Evolutionary conservation across 2,113 vertebrate genomes (phyloP), one percentile per base, ranked within the genome.

Genomic region (Andinoacara biseriatus): DNA sequence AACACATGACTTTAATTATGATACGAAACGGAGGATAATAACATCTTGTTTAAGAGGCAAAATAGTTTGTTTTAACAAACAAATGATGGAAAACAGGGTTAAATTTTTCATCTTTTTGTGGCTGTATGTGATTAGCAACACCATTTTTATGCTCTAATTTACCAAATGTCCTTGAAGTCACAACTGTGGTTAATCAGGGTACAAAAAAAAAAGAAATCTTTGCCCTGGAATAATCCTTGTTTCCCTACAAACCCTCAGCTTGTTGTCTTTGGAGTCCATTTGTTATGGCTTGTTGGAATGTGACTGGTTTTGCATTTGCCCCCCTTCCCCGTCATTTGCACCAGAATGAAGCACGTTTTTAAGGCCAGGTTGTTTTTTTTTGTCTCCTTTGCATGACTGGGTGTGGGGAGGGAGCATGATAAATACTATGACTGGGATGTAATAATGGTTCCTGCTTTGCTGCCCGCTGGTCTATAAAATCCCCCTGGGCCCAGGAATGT

Each of bases 381-480:
- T 65, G 40, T 83, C 7, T 79, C 22, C 82, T 74, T 83, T 86
- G 89, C 87, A 63, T 87, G 89, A 82, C 78, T 74, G 91, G 86
- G 52, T 80, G 86, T 84, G 60, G 18, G 33, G 72, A 20, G 74
- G 87, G 81, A 74, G 86, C 81, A 78, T 91, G 92, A 95, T 94
- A 89, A 95, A 95, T 95, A 84, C 93, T 93, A 92, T 87, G 78
- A 82, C 82, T 82, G 78, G 92, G 91, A 94, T 94, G 93, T 94
- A 95, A 95, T 95, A 91, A 94, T 91, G 92, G 82, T 89, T 91
- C 76, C 82, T 92, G 92, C 95, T 90, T 96, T 94, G 94, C 92
- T 95, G 93, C 95, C 92, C 89, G 92, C 94, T 95, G 94, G 93
- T 84, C 92, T 95, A 94, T 95, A 91, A 95, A 95, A 95, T 94